These are phyloP conservation scores for Clupea harengus DNA, from an alignment of 2,113 vertebrate genomes.

Conservation along the genomic window DNA sequence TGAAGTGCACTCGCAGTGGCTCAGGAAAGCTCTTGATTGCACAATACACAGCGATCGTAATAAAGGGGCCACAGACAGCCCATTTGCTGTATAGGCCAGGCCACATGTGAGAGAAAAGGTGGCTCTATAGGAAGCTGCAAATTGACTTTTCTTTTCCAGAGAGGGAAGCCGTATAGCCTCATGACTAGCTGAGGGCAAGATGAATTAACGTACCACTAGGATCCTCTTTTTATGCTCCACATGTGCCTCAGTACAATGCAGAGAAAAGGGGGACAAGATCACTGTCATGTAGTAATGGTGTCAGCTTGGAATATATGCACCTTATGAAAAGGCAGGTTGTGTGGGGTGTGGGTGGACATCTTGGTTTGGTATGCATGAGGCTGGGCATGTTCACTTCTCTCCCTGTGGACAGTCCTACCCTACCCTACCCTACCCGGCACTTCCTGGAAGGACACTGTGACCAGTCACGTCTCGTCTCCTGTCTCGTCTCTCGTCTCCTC, in stretches of 20 bases:
- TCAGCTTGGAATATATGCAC: not conserved
- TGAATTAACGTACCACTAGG: slow-evolving; percentile 45
- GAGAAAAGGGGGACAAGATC: not conserved
- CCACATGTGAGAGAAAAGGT: slow-evolving; percentile 45
- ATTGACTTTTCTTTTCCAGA: slow-evolving; percentile 58
- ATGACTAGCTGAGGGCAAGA: slow-evolving; percentile 36
- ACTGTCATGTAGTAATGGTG: not conserved
- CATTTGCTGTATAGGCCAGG: slow-evolving; percentile 61
- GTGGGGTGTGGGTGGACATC: not conserved
- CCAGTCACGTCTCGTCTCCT: slow-evolving; percentile 69
- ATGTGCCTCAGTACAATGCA: slow-evolving; percentile 24
- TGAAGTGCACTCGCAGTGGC: slow-evolving; percentile 64
- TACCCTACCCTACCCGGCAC: not conserved
- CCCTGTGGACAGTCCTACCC: not conserved
- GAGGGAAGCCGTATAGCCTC: slow-evolving; percentile 30
- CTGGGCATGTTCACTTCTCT: not conserved
- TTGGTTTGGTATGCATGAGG: not conserved
- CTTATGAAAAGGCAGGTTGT: not conserved
- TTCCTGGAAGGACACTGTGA: slow-evolving; percentile 64
- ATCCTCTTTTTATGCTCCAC: slow-evolving; percentile 29
- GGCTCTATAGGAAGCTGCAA: slow-evolving; percentile 57
- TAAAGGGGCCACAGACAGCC: slow-evolving; percentile 67
- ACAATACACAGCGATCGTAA: slow-evolving; percentile 71
- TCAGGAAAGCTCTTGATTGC: slow-evolving; percentile 74
- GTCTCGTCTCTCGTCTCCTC: slow-evolving; percentile 33